Percentiles rank a stretch among this genome's conserved stretches.
Evolutionary conservation across 2,888 invertebrate species (phyloP).

Genomic region (Thecocarcelia acutangulata): DNA sequence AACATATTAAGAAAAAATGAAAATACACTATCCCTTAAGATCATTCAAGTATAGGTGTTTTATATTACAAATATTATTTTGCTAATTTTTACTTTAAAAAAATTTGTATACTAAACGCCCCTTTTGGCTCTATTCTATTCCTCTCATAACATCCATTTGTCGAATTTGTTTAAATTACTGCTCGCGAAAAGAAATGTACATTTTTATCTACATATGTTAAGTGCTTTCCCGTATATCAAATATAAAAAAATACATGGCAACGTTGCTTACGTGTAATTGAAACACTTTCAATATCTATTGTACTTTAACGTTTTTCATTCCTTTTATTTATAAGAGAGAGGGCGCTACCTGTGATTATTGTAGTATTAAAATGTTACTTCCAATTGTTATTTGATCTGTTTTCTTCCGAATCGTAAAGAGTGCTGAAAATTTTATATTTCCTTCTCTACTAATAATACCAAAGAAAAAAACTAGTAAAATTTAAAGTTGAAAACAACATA

Average conservation of each 20-base stretch:
- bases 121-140: too few species aligned
- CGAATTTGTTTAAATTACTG: too few species aligned
- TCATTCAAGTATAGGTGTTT: too few species aligned
- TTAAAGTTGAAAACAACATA: constrained; percentile 3
- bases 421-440: constrained; percentile 34
- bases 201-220: too few species aligned
- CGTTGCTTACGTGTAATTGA: constrained; percentile 41
- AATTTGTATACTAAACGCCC: too few species aligned
- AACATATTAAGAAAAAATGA: too few species aligned
- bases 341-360: constrained; percentile 52
- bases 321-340: constrained; percentile 38
- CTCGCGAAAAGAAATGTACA: too few species aligned
- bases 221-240: background rate
- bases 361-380: constrained; percentile 48
- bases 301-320: background rate
- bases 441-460: constrained; percentile 18
- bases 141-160: too few species aligned
- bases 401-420: constrained; percentile 47
- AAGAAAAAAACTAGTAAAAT: background rate
- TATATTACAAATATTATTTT: too few species aligned
- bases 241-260: constrained; percentile 6
- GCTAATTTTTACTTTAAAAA: too few species aligned
- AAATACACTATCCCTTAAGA: too few species aligned
- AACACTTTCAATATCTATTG: constrained; percentile 37
- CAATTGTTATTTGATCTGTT: constrained; percentile 63